These are phyloP conservation scores for Augochlora pura DNA, from an alignment of 1,140 invertebrate species.

Conservation along the genomic window DNA sequence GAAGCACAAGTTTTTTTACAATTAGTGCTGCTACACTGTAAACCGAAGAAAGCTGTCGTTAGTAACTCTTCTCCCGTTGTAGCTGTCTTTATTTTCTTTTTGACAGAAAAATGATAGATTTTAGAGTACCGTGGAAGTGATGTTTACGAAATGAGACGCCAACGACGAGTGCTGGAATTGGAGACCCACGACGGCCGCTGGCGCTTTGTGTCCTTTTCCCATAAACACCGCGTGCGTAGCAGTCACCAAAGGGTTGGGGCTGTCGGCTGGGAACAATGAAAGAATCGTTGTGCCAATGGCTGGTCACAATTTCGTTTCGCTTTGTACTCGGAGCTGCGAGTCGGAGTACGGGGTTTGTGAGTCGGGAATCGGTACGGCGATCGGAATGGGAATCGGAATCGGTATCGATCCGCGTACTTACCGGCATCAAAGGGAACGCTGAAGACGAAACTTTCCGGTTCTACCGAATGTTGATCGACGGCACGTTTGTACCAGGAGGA, in stretches of 20 bases:
- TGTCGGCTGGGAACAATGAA: slow-evolving; percentile 68
- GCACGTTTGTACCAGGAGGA: slow-evolving; percentile 95
- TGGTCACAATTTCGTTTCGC: no score
- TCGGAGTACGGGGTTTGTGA: no score
- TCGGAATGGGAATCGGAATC: no score
- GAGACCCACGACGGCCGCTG: slow-evolving; percentile 93
- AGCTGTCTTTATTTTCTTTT: no score
- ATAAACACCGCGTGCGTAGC: slow-evolving; percentile 95
- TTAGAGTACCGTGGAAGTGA: slow-evolving; percentile 88
- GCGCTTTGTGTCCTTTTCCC: slow-evolving; percentile 90
- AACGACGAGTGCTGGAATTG: slow-evolving; percentile 91
- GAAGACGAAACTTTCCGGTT: slow-evolving; percentile 94
- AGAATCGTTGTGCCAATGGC: slow-evolving; percentile 27
- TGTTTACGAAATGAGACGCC: slow-evolving; percentile 91
- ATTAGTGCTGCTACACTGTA: slow-evolving; percentile 86
- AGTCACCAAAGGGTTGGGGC: slow-evolving; percentile 87
- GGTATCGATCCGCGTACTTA: slow-evolving; percentile 63
- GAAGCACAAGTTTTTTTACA: slow-evolving; percentile 93
- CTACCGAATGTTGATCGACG: slow-evolving; percentile 92
- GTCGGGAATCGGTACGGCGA: no score
- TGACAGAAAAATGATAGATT: no score
- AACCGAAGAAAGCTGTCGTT: slow-evolving; percentile 38
- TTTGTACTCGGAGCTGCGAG: no score
- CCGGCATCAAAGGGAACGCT: slow-evolving; percentile 93
- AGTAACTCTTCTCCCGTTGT: no score